Percentiles rank a stretch among this genome's conserved stretches.
These are phyloP conservation scores for Columba guinea DNA, from an alignment of 2,797 vertebrate species.

Conservation along the genomic window DNA sequence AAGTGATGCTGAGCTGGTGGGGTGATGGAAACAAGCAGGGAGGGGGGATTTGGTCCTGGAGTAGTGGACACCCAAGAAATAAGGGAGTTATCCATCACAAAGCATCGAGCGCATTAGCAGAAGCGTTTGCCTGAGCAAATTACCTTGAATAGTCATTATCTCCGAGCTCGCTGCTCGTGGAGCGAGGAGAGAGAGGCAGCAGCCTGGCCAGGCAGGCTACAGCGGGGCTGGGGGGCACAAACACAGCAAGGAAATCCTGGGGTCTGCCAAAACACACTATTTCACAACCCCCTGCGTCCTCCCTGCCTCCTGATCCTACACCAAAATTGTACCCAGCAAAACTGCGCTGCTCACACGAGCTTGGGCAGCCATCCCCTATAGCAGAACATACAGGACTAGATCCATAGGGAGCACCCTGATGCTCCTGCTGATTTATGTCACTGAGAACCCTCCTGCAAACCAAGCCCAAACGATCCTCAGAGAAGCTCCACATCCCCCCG, in stretches of 20 bases:
- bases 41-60: neutral
- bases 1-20: neutral
- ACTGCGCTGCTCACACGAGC: too few relatives aligned
- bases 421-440: neutral
- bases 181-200: neutral
- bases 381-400: neutral
- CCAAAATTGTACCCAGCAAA: rapidly evolving
- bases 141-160: neutral
- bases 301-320: rapidly evolving
- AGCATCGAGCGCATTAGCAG: neutral
- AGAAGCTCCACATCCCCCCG: neutral
- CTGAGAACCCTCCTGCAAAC: neutral
- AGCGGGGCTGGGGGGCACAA: neutral
- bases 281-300: neutral
- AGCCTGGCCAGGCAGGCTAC: neutral
- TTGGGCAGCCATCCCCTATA: rapidly evolving
- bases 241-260: neutral
- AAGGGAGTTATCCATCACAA: neutral
- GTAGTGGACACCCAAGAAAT: neutral
- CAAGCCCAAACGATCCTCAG: neutral
- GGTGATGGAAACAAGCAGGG: neutral
- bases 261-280: neutral
- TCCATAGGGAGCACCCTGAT: neutral
- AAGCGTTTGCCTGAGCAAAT: slow-evolving; percentile 7
- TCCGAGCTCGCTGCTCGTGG: neutral